phyloP scores from a whole-genome alignment of 1,140 invertebrate genomes.

The Drosophila bifasciata region DNA sequence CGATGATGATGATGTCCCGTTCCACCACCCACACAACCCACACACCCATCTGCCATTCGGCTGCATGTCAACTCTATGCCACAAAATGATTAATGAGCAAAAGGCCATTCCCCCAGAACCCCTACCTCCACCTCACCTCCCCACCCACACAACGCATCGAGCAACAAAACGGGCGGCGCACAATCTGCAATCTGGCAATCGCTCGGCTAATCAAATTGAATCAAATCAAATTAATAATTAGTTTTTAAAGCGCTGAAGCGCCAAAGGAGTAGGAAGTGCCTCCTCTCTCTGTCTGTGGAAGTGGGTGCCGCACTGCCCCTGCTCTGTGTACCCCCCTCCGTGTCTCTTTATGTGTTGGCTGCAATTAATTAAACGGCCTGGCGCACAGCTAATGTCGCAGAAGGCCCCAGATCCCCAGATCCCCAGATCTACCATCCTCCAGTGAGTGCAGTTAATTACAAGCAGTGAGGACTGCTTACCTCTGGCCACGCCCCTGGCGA shows the following conservation, averaged over 20 bases:
- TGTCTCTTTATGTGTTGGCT: conserved; percentile 28
- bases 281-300: conserved; percentile 5
- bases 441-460: conserved; percentile 49
- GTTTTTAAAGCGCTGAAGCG: conserved; percentile 59
- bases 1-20: conserved; percentile 11
- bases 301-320: background rate
- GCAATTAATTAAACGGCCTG: conserved; percentile 33
- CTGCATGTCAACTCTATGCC: conserved; percentile 56
- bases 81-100: conserved; percentile 75
- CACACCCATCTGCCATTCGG: conserved; percentile 5
- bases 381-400: conserved; percentile 1
- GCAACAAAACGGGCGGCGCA: conserved; percentile 6
- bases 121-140: conserved; percentile 29
- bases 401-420: conserved; percentile 15
- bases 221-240: conserved; percentile 83
- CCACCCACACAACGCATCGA: conserved; percentile 36
- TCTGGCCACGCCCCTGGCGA: conserved; percentile 48
- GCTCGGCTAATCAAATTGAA: conserved; percentile 75
- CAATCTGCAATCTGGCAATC: conserved; percentile 51
- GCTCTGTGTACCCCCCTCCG: too few species aligned
- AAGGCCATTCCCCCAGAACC: conserved; percentile 1
- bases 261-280: conserved; percentile 22
- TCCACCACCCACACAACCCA: conserved; percentile 2
- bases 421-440: background rate
- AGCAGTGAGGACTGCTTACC: conserved; percentile 12